phyloP scores from a whole-genome alignment of 2,113 vertebrate species.

The Anser brachyrhynchus region DNA sequence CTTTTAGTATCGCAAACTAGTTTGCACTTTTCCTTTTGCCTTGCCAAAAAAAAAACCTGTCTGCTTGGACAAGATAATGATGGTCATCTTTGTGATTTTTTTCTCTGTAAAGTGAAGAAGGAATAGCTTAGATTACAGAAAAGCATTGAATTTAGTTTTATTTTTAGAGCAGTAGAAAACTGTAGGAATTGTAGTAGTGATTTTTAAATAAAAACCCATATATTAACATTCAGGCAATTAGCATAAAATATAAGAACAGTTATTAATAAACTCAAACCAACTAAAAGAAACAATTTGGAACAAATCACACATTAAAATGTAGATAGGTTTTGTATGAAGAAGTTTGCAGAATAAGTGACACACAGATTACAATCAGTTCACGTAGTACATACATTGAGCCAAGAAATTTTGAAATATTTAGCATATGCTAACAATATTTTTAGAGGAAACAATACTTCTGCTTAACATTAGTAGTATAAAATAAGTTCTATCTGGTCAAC shows the following conservation, averaged over 20 bases:
- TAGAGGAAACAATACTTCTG: neutral
- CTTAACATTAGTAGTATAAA: neutral
- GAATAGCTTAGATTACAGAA: neutral
- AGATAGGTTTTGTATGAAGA: neutral
- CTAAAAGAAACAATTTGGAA: neutral
- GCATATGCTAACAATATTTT: neutral
- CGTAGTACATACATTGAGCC: neutral
- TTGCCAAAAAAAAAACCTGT: neutral
- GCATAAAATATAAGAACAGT: neutral
- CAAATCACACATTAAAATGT: neutral
- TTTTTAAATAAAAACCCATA: neutral
- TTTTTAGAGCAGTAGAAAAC: neutral
- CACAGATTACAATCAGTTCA: neutral
- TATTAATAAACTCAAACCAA: neutral
- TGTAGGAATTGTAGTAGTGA: neutral
- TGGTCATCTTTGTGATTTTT: neutral
- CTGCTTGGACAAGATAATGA: neutral
- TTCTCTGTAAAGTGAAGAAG: neutral
- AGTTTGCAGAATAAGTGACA: neutral
- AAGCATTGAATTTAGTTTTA: neutral
- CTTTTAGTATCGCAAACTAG: neutral
- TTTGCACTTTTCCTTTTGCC: neutral
- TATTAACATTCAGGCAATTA: neutral
- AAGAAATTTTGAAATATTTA: neutral
- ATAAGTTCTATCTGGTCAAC: constrained; percentile 4